A percentile compares a stretch with the other conserved stretches of the same genome.
Conservation (phyloP, 1,140 invertebrate genomes). For the Pogonognathellus flavescens region DNA sequence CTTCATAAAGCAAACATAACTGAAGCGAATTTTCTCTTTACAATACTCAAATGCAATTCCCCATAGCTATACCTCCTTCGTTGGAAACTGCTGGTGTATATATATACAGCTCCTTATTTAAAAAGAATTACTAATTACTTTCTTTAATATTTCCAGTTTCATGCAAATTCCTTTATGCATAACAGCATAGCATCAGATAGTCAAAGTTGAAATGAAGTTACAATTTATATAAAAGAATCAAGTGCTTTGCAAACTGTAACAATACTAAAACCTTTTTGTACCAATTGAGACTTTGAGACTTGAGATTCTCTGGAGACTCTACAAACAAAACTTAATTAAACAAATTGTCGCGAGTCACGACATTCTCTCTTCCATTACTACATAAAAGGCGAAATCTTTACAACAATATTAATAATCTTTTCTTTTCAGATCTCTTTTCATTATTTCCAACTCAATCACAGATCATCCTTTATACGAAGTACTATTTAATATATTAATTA, state of each 20-base stretch:
- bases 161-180: too few species aligned
- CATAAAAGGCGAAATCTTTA: too few species aligned
- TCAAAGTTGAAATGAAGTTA: too few species aligned
- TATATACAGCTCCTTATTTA: background rate
- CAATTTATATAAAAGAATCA: too few species aligned
- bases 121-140: background rate
- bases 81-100: background rate
- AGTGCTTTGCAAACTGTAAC: too few species aligned
- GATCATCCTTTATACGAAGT: background rate
- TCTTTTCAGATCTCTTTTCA: background rate
- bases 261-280: too few species aligned
- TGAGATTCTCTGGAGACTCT: too few species aligned
- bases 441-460: background rate
- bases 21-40: background rate
- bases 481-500: too few species aligned
- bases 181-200: too few species aligned
- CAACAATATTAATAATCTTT: background rate
- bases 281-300: too few species aligned
- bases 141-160: background rate
- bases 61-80: too few species aligned
- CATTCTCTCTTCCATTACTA: background rate
- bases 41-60: background rate
- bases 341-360: constrained; percentile 21
- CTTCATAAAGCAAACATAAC: constrained; percentile 36
- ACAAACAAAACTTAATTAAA: constrained; percentile 32